Percentiles rank a stretch among this genome's conserved stretches.
Evolutionary conservation across 2,113 vertebrate genomes (phyloP).

Genomic region (Gavia stellata): DNA sequence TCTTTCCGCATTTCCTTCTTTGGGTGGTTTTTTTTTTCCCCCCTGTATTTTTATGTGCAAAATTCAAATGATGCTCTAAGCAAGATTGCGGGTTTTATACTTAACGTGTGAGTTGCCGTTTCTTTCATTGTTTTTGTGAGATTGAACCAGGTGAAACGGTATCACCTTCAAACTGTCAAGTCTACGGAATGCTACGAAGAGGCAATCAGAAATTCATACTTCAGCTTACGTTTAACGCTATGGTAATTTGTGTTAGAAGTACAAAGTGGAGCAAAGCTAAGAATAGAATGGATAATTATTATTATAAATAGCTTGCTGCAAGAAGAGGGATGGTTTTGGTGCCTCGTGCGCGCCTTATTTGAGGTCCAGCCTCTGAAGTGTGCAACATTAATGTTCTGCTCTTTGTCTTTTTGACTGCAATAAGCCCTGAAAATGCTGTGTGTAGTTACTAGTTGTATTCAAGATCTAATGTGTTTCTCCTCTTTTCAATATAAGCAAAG

Average conservation of each 20-base stretch:
- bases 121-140: not conserved
- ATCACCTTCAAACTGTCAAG: not conserved
- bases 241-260: constrained; percentile 35
- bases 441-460: not conserved
- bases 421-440: not conserved
- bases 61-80: not conserved
- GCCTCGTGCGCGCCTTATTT: not conserved
- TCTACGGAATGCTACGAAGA: not conserved
- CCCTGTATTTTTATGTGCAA: not conserved
- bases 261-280: constrained; percentile 49
- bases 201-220: not conserved
- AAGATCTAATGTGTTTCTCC: not conserved
- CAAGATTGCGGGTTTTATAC: not conserved
- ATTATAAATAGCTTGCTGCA: constrained; percentile 52
- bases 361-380: not conserved
- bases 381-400: not conserved
- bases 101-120: not conserved
- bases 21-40: not conserved
- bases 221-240: not conserved
- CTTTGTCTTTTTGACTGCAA: not conserved
- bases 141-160: not conserved
- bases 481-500: not conserved
- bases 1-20: rapidly evolving
- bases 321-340: not conserved
- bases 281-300: constrained; percentile 42